Evolutionary conservation across 2,113 vertebrate species (phyloP).

Genomic region (Probosciger aterrimus): DNA sequence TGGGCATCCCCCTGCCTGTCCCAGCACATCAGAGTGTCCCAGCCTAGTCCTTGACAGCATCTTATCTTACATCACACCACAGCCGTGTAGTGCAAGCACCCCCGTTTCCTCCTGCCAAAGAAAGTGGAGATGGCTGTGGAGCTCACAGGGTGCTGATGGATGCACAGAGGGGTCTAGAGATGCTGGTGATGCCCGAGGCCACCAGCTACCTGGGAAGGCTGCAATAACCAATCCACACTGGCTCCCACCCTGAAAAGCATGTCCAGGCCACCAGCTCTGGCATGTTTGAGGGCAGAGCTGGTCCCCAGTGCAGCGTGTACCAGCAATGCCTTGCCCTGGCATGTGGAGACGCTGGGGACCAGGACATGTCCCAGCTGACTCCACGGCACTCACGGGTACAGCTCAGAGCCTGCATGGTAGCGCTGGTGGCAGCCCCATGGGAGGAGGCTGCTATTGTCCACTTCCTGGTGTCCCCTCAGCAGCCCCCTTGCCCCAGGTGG

Average conservation of each 20-base stretch:
- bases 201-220: background rate
- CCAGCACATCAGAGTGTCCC: background rate
- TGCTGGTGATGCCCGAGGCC: background rate
- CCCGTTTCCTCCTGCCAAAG: background rate
- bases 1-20: background rate
- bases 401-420: background rate
- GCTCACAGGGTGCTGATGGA: background rate
- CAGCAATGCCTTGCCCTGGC: background rate
- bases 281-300: background rate
- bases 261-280: background rate
- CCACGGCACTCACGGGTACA: accelerated
- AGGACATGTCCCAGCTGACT: background rate
- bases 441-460: background rate
- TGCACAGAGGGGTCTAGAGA: background rate
- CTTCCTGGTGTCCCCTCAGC: accelerated
- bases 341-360: background rate
- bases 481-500: background rate
- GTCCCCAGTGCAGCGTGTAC: accelerated
- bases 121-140: background rate
- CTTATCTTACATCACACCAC: slow-evolving; percentile 16
- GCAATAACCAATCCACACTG: background rate
- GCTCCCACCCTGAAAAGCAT: background rate
- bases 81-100: background rate
- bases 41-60: background rate
- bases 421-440: background rate